Evolutionary conservation across 1,140 invertebrate species (phyloP), one percentile per base, ranked within the genome.

Genomic region (Brachionus manjavacas): DNA sequence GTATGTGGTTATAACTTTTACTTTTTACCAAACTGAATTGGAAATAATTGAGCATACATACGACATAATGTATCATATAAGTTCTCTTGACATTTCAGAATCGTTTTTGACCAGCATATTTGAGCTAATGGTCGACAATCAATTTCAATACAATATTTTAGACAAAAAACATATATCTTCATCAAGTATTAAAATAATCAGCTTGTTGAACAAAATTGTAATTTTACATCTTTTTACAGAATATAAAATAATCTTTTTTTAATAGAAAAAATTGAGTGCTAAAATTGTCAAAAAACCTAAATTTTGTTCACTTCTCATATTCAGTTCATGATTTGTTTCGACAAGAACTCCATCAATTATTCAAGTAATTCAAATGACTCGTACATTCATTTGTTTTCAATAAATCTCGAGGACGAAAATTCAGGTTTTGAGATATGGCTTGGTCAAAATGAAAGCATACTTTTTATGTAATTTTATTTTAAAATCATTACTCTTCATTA

Each of bases 351-450:
- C 14, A 76, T 76, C 12, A 76, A 49, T 49, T 76, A 23, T 49
- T 76, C 43, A 28, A 23, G 3, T 9, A 76, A 76, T 20, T 76
- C 72, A 12, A 49, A 49, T 76, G 72, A 76, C 1, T 76, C 72
- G n/a, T 76, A 76, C n/a, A 46, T 49, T 1, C 72, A 76, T 49
- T 76, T 76, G 20, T 52, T 76, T n/a, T 49, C 72, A 23, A 39
- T 76, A 1, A 76, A 76, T 49, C 28, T 76, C 9, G 72, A 76
- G 8, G 46, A 49, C 25, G 72, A 76, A 76, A 25, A 49, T 46
- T 76, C 72, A 12, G n/a, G 72, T 28, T 76, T 76, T 49, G 72
- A 76, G 46, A 20, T 76, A 20, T 76, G 72, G 72, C 43, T 76
- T 9, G 14, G 25, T 76, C 43, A 41, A 9, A 76, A 76, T 49